Percentiles rank a stretch among this genome's conserved stretches.
These are phyloP conservation scores for Petrocephalus sullivani DNA, from an alignment of 2,797 vertebrate species.

Conservation along the genomic window DNA sequence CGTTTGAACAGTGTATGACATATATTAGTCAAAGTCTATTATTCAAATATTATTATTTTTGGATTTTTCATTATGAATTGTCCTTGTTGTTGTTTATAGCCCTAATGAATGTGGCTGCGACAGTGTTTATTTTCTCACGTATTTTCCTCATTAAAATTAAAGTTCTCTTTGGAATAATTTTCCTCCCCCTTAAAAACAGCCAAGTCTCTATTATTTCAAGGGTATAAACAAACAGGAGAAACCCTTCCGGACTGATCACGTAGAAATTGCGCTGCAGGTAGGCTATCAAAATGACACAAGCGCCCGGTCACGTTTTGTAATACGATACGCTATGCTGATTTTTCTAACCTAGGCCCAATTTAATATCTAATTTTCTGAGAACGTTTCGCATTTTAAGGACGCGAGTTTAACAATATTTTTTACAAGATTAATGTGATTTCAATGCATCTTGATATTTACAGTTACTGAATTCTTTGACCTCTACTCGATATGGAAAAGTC, in stretches of 20 bases:
- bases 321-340: background rate
- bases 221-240: too few relatives aligned
- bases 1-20: background rate
- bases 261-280: background rate
- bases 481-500: background rate
- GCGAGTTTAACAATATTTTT: background rate
- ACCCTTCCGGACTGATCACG: too few relatives aligned
- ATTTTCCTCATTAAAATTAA: background rate
- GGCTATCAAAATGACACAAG: background rate
- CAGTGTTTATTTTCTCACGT: background rate
- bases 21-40: background rate
- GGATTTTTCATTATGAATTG: background rate
- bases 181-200: background rate
- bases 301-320: background rate
- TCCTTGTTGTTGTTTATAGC: background rate
- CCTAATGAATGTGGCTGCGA: background rate
- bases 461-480: background rate
- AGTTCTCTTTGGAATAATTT: background rate
- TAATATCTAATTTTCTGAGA: background rate
- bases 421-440: background rate
- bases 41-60: background rate
- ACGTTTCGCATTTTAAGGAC: background rate
- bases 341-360: background rate
- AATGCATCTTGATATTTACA: background rate
- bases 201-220: background rate